Conservation (phyloP, 2,113 vertebrate genomes). For the Phalacrocorax pelagicus region DNA sequence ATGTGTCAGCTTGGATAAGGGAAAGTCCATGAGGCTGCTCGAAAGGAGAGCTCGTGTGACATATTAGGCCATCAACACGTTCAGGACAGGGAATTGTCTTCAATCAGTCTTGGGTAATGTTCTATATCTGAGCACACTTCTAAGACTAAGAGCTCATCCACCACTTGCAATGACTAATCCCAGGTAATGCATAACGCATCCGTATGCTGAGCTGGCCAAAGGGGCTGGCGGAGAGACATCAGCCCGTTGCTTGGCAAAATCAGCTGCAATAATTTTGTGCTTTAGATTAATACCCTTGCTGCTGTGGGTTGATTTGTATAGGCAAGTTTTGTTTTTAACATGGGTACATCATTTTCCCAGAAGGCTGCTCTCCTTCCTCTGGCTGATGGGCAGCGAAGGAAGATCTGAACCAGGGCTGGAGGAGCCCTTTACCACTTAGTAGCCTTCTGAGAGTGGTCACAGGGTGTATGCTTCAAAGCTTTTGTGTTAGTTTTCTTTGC, state of each 20-base stretch:
- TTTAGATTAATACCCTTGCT: not conserved
- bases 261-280: not conserved
- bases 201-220: not conserved
- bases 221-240: not conserved
- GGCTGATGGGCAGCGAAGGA: not conserved
- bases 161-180: not conserved
- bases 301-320: not conserved
- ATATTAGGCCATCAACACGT: conserved; percentile 41
- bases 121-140: not conserved
- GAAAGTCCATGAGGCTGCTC: not conserved
- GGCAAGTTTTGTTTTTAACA: not conserved
- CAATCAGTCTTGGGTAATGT: conserved; percentile 32
- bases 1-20: not conserved
- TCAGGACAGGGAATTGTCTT: conserved; percentile 35
- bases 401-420: not conserved
- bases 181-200: not conserved
- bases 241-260: not conserved
- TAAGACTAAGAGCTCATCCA: not conserved
- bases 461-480: not conserved
- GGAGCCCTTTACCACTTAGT: not conserved
- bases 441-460: not conserved
- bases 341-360: fast-evolving
- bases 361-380: not conserved
- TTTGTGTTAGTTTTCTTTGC: not conserved
- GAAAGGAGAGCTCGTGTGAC: conserved; percentile 36